phyloP scores from a whole-genome alignment of 2,888 invertebrate species.

The Pseudococcus longispinus region DNA sequence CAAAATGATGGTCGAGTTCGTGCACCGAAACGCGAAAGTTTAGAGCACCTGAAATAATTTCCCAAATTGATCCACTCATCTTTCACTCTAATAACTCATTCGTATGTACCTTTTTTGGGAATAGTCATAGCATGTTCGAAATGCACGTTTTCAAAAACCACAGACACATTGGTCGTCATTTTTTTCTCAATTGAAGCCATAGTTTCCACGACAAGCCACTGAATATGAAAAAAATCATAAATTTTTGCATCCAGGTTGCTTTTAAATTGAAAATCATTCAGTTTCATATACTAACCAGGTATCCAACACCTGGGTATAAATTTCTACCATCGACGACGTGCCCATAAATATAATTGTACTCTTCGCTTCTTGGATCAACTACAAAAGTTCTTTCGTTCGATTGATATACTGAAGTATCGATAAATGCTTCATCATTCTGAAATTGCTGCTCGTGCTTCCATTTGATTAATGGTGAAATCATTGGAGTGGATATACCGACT shows the following conservation, averaged over 20 bases:
- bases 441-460: constrained; percentile 69
- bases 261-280: background rate
- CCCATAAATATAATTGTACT: background rate
- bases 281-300: background rate
- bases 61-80: background rate
- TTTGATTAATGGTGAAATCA: constrained; percentile 66
- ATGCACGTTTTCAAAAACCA: background rate
- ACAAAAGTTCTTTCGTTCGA: background rate
- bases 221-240: background rate
- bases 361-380: background rate
- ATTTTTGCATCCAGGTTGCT: background rate
- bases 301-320: constrained; percentile 17
- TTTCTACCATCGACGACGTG: constrained; percentile 28
- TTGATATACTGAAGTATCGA: background rate
- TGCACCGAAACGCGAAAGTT: constrained; percentile 69
- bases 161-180: background rate
- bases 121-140: background rate
- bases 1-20: constrained; percentile 69
- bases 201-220: constrained; percentile 5
- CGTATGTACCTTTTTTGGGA: background rate
- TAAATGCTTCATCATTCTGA: constrained; percentile 61
- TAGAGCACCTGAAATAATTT: background rate
- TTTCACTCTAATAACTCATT: background rate
- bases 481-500: constrained; percentile 67
- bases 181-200: background rate